phyloP scores from a whole-genome alignment of 1,140 invertebrate genomes.

The Leptopilina clavipes region DNA sequence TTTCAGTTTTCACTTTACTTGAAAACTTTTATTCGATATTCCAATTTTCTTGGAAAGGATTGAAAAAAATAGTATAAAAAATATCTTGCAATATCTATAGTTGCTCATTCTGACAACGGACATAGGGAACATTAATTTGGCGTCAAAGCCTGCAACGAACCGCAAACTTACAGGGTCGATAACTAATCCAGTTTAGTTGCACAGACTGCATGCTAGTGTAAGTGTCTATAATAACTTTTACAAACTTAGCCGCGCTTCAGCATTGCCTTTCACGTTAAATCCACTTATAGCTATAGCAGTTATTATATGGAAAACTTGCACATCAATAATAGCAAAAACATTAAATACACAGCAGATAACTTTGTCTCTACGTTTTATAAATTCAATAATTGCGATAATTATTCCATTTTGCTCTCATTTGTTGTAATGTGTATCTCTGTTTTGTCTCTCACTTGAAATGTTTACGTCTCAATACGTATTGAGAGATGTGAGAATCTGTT shows the following conservation, averaged over 20 bases:
- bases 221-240: background rate
- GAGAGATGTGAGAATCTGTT: slow-evolving; percentile 43
- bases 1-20: too few species aligned
- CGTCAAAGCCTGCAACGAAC: slow-evolving; percentile 57
- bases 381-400: too few species aligned
- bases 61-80: too few species aligned
- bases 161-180: slow-evolving; percentile 46
- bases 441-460: background rate
- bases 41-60: too few species aligned
- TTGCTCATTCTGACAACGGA: background rate
- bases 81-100: background rate
- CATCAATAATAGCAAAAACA: too few species aligned
- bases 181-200: slow-evolving; percentile 57
- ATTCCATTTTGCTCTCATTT: background rate
- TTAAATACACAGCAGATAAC: too few species aligned
- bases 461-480: slow-evolving; percentile 45
- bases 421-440: background rate
- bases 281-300: too few species aligned
- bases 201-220: slow-evolving; percentile 35
- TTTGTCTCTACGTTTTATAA: too few species aligned
- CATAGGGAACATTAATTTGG: slow-evolving; percentile 56
- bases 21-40: too few species aligned
- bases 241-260: background rate
- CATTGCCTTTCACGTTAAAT: background rate
- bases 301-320: too few species aligned